phyloP scores from a whole-genome alignment of 2,113 vertebrate species.

The Actenoides hombroni region DNA sequence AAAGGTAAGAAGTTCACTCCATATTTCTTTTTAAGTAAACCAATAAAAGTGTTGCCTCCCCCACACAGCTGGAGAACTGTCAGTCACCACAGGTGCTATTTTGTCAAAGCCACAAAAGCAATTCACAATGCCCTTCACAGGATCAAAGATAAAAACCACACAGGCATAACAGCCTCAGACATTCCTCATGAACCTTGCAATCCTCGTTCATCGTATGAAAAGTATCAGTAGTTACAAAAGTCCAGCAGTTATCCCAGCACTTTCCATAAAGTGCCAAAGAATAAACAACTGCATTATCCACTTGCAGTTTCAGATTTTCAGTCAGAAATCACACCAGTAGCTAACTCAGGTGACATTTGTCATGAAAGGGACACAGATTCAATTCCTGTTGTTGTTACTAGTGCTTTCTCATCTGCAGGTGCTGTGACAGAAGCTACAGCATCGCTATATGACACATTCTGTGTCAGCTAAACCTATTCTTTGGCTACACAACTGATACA shows the following conservation, averaged over 20 bases:
- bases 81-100: constrained; percentile 67
- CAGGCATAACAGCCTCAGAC: constrained; percentile 15
- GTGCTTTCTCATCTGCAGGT: constrained; percentile 18
- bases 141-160: constrained; percentile 69
- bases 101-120: constrained; percentile 68
- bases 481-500: background rate
- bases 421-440: background rate
- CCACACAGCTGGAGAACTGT: constrained; percentile 45
- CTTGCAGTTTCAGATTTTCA: constrained; percentile 38
- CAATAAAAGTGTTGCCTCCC: constrained; percentile 54
- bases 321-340: constrained; percentile 21
- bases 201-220: constrained; percentile 72
- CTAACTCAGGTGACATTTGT: constrained; percentile 37
- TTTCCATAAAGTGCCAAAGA: constrained; percentile 35
- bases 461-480: background rate
- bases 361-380: constrained; percentile 22
- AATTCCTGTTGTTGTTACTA: constrained; percentile 41
- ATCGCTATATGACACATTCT: background rate
- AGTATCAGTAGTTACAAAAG: constrained; percentile 20
- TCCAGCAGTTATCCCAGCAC: constrained; percentile 11
- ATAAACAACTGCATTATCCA: constrained; percentile 34
- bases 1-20: constrained; percentile 58
- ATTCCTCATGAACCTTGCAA: constrained; percentile 71
- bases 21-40: constrained; percentile 73
- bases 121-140: constrained; percentile 64